Evolutionary conservation across 2,113 vertebrate genomes (phyloP), one percentile per base, ranked within the genome.

Genomic region (Montifringilla adamsi): DNA sequence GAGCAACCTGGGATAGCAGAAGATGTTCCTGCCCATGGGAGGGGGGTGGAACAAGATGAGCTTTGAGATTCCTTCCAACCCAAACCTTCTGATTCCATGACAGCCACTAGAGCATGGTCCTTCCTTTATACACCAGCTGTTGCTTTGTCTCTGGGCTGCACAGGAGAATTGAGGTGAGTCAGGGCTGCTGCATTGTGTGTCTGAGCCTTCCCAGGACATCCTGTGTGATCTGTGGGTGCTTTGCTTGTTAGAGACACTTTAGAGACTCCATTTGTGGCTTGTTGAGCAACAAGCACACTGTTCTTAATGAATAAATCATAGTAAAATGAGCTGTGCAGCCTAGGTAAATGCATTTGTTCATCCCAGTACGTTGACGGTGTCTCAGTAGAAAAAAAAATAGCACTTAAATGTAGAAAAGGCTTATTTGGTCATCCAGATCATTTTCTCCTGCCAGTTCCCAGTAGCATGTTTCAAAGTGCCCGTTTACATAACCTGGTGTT

Each of bases 241-340:
- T 68, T 78, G 50, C 84, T 78, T 69, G 44, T 37, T 84, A 27
- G 4, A 68, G 69, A 66, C 14, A 7, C 73, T 77, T 66, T 7
- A 67, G 53, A 84, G 33, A 35, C 37, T 91, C 69, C 84, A 73
- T 87, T 53, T 94, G 89, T 73, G 89, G 91, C 74, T 95, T 89
- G 81, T 79, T 68, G 15, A 89, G 87, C 77, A 89, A 37, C 85
- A 80, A 73, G n/a, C 67, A 13, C 58, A 6, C 58, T 84, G 76
- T 87, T 94, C 62, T 82, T 89, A 89, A 92, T 87, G 89, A 95
- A 94, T 96, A 96, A 96, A 87, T 93, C 89, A 94, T 85, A 91
- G 81, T 76, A 78, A 89, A 93, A 93, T 46, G 81, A 89, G 70
- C 89, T 84, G 50, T 81, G 81, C 69, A 87, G 84, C 56, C 89